phyloP scores from a whole-genome alignment of 2,888 invertebrate species.

The Epicampocera succincta region DNA sequence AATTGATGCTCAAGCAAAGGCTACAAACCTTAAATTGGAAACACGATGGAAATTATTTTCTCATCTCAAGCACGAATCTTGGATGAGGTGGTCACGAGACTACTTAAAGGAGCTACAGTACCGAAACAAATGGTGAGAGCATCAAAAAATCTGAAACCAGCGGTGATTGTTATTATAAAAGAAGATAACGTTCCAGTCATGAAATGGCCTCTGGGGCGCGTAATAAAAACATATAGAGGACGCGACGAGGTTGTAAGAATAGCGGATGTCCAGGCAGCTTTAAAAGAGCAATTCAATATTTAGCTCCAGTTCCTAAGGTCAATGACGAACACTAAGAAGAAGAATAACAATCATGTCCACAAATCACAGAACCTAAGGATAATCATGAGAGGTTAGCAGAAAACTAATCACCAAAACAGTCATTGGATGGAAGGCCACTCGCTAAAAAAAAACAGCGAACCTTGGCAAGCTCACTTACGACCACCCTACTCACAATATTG shows the following conservation, averaged over 20 bases:
- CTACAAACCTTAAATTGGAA: slow-evolving; percentile 19
- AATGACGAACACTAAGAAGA: slow-evolving; percentile 16
- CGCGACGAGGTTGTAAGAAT: slow-evolving; percentile 11
- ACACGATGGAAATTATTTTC: slow-evolving; percentile 53
- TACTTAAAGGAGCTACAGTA: slow-evolving; percentile 50
- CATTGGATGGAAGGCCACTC: not conserved
- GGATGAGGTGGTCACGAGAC: slow-evolving; percentile 57
- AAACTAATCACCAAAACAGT: not conserved
- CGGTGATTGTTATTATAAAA: not conserved
- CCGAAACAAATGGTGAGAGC: slow-evolving; percentile 61
- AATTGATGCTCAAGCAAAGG: slow-evolving; percentile 3
- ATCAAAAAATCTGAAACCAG: slow-evolving; percentile 13
- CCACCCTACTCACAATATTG: not conserved
- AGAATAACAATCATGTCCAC: not conserved
- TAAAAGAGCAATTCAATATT: not conserved
- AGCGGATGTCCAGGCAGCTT: slow-evolving; percentile 6
- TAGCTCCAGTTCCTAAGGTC: slow-evolving; percentile 5
- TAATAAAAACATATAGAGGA: slow-evolving; percentile 3
- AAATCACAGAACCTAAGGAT: not conserved
- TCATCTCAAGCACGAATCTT: slow-evolving; percentile 63
- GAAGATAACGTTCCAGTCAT: slow-evolving; percentile 13
- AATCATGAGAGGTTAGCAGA: not conserved
- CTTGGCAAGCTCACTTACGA: not conserved
- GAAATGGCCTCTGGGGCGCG: slow-evolving; percentile 6
- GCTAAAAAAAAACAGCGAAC: slow-evolving; percentile 3